Conservation (phyloP, 2,888 invertebrate species). For the Hyposoter dolosus region DNA sequence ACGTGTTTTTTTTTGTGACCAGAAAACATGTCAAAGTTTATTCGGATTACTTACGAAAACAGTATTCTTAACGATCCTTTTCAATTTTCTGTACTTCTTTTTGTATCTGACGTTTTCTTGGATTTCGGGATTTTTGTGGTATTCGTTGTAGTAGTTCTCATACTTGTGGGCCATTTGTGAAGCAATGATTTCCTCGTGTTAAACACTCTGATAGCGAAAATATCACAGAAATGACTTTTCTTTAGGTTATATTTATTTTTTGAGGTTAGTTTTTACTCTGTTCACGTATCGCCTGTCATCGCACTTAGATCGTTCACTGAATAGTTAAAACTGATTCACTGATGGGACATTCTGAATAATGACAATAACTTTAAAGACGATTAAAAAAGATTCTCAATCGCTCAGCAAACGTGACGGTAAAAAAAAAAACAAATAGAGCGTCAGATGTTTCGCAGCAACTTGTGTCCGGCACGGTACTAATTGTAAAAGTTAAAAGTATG, state of each 20-base stretch:
- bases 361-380: background rate
- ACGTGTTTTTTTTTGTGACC: background rate
- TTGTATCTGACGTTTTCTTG: constrained; percentile 87
- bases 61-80: constrained; percentile 88
- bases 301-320: too few species aligned
- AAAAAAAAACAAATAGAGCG: background rate
- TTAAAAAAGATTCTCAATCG: background rate
- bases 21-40: background rate
- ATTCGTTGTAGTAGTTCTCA: constrained; percentile 79
- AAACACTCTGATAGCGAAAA: background rate
- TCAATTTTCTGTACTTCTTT: constrained; percentile 88
- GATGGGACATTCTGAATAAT: background rate
- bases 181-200: background rate
- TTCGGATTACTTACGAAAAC: constrained; percentile 87
- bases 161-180: constrained; percentile 79
- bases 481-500: too few species aligned
- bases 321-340: background rate
- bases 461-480: background rate
- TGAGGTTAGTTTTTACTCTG: constrained; percentile 42
- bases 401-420: background rate
- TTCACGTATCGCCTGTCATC: background rate
- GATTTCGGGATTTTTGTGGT: constrained; percentile 80
- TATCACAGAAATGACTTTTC: constrained; percentile 1
- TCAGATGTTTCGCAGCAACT: background rate
- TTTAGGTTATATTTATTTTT: constrained; percentile 35